A percentile compares a stretch with the other conserved stretches of the same genome.
Conservation (phyloP, 2,797 vertebrate species). For the Falco novaeseelandiae region DNA sequence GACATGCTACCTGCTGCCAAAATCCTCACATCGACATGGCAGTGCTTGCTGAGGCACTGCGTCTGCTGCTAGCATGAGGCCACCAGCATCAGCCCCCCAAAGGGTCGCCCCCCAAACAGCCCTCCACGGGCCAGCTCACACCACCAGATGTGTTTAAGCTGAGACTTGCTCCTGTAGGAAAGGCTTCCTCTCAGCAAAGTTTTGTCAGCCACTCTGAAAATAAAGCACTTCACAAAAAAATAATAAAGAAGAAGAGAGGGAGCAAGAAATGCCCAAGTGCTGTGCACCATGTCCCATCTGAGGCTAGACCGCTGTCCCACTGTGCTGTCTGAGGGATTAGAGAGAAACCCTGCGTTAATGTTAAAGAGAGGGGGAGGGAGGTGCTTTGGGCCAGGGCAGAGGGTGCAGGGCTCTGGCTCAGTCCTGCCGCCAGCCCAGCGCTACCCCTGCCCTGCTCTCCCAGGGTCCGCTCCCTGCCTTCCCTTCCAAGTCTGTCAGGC, state of each 20-base stretch:
- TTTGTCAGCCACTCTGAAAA: neutral
- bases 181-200: neutral
- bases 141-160: neutral
- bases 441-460: rapidly evolving
- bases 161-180: neutral
- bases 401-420: neutral
- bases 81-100: neutral
- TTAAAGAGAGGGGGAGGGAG: neutral
- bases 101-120: neutral
- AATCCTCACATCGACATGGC: neutral
- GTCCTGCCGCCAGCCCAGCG: rapidly evolving
- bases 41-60: too few relatives aligned
- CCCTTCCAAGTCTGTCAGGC: neutral
- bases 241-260: neutral
- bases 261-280: neutral
- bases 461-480: rapidly evolving
- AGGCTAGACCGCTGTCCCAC: neutral
- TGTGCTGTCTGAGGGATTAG: neutral
- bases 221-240: neutral
- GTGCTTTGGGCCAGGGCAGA: neutral
- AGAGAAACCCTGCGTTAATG: neutral
- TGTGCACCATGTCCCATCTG: neutral
- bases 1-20: neutral
- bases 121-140: neutral
- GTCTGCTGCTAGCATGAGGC: rapidly evolving